Evolutionary conservation across 2,888 invertebrate species (phyloP).

Genomic region (Colletes collaris): DNA sequence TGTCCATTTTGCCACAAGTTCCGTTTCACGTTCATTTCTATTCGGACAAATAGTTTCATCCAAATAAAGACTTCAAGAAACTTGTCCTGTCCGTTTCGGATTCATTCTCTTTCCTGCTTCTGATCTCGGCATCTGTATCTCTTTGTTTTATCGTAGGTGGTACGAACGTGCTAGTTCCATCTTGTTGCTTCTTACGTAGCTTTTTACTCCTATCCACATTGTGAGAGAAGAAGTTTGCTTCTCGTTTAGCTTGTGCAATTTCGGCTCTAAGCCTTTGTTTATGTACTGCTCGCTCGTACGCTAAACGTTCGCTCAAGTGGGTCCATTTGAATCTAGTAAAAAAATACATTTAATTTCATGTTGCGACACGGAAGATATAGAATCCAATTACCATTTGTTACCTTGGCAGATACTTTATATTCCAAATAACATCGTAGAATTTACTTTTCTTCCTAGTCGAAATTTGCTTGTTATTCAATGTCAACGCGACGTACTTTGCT

Average conservation of each 20-base stretch:
- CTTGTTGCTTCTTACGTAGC: constrained; percentile 82
- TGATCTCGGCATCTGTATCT: constrained; percentile 79
- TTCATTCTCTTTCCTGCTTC: constrained; percentile 66
- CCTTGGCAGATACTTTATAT: constrained; percentile 96
- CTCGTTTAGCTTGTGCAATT: constrained; percentile 95
- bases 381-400: constrained; percentile 70
- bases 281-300: constrained; percentile 95
- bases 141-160: constrained; percentile 77
- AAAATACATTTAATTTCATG: background rate
- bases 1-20: background rate
- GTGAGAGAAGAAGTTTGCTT: constrained; percentile 93
- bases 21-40: constrained; percentile 7
- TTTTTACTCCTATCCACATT: constrained; percentile 92
- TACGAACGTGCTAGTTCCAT: constrained; percentile 62
- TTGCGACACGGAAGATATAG: background rate
- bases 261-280: constrained; percentile 94
- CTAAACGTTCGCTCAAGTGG: constrained; percentile 96
- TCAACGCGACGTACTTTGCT: constrained; percentile 93
- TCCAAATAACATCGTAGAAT: constrained; percentile 97
- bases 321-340: constrained; percentile 94
- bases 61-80: constrained; percentile 77
- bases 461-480: constrained; percentile 94
- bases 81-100: constrained; percentile 70
- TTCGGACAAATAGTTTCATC: constrained; percentile 28
- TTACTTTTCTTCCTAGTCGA: constrained; percentile 93